Evolutionary conservation across 2,888 invertebrate species (phyloP).

Genomic region (Coelogynopora nodosa): DNA sequence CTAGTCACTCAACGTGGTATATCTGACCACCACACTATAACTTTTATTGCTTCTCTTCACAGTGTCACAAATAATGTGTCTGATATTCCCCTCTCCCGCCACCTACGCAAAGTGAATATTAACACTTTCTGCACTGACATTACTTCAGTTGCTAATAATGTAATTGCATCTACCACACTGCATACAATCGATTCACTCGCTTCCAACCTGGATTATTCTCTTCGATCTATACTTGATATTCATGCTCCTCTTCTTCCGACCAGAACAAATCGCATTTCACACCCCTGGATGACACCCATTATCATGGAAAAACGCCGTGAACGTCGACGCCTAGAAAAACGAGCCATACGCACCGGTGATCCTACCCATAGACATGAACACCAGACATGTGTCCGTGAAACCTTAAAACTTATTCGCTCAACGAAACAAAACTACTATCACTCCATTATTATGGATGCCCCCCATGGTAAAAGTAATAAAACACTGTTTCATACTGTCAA

Average conservation of each 20-base stretch:
- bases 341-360: not conserved
- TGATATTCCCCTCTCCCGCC: not conserved
- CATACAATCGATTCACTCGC: not conserved
- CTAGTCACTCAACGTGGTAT: not conserved
- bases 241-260: not conserved
- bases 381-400: not conserved
- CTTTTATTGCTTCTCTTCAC: not conserved
- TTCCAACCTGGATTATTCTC: not conserved
- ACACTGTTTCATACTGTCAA: not conserved
- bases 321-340: not conserved
- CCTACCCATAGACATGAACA: not conserved
- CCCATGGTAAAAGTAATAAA: not conserved
- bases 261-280: not conserved
- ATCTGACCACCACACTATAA: not conserved
- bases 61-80: not conserved
- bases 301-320: not conserved
- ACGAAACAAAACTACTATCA: not conserved
- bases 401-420: not conserved
- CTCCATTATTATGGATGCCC: not conserved
- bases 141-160: not conserved
- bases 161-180: not conserved
- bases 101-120: not conserved
- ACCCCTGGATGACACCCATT: not conserved
- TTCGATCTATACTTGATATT: not conserved
- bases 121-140: not conserved